Conservation (phyloP, 2,888 invertebrate genomes). For the Diloba caeruleocephala region DNA sequence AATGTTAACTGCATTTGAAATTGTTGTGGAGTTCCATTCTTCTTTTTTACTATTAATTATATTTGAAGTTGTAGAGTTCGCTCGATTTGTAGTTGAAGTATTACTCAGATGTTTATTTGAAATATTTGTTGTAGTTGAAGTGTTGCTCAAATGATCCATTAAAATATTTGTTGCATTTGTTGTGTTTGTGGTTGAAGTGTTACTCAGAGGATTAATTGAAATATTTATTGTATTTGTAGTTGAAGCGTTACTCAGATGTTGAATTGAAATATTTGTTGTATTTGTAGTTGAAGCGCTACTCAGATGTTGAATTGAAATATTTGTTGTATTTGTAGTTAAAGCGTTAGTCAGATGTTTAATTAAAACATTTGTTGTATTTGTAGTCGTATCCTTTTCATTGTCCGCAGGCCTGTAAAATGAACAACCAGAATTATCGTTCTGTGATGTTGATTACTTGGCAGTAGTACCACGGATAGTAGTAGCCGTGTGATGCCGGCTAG, state of each 20-base stretch:
- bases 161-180: neutral
- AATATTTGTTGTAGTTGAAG: neutral
- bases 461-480: no score
- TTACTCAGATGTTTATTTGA: neutral
- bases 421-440: no score
- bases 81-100: neutral
- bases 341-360: neutral
- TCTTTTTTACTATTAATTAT: neutral
- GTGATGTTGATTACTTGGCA: neutral
- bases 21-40: neutral
- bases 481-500: no score
- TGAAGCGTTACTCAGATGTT: neutral
- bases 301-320: neutral
- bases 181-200: neutral
- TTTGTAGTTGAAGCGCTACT: neutral
- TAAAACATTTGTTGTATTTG: neutral
- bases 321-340: neutral
- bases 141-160: neutral
- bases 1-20: neutral
- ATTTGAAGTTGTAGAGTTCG: neutral
- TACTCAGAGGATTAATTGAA: neutral
- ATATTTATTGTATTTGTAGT: neutral
- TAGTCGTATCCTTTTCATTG: slow-evolving; percentile 37
- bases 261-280: neutral
- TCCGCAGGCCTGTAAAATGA: slow-evolving; percentile 54